Conservation (phyloP, 2,888 invertebrate species). For the Himalopsyche tibetana region DNA sequence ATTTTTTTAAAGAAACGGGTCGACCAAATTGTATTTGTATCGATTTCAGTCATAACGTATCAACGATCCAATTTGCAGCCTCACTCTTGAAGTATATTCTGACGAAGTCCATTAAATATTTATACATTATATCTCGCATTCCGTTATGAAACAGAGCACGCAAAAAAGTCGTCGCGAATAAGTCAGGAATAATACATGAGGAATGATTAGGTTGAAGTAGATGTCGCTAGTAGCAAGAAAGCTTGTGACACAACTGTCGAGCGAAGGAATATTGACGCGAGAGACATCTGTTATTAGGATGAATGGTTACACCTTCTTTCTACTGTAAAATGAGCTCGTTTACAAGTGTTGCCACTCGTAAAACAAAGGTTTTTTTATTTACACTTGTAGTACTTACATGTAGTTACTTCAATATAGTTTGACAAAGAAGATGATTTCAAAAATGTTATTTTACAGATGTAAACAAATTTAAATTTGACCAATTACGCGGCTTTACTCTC, state of each 20-base stretch:
- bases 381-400: too few relatives aligned
- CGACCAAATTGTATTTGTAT: too few relatives aligned
- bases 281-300: slow-evolving; percentile 55
- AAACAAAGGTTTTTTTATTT: not conserved
- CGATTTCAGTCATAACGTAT: too few relatives aligned
- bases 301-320: slow-evolving; percentile 44
- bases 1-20: too few relatives aligned
- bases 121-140: slow-evolving; percentile 14
- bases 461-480: too few relatives aligned
- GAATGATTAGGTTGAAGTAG: slow-evolving; percentile 39
- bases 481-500: too few relatives aligned
- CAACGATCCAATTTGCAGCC: too few relatives aligned
- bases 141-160: slow-evolving; percentile 2
- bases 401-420: too few relatives aligned
- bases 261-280: slow-evolving; percentile 52
- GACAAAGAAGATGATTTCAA: too few relatives aligned
- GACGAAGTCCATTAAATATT: not conserved
- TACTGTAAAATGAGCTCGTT: not conserved
- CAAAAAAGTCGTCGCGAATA: slow-evolving; percentile 38
- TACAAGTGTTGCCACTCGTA: slow-evolving; percentile 10
- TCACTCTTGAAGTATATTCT: not conserved
- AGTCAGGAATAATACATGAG: slow-evolving; percentile 46
- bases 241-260: slow-evolving; percentile 53
- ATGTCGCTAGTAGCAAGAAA: slow-evolving; percentile 40
- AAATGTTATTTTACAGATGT: too few relatives aligned